Percentiles rank a stretch among this genome's conserved stretches.
phyloP scores from a whole-genome alignment of 1,140 invertebrate species.

The Zaprionus inermis region DNA sequence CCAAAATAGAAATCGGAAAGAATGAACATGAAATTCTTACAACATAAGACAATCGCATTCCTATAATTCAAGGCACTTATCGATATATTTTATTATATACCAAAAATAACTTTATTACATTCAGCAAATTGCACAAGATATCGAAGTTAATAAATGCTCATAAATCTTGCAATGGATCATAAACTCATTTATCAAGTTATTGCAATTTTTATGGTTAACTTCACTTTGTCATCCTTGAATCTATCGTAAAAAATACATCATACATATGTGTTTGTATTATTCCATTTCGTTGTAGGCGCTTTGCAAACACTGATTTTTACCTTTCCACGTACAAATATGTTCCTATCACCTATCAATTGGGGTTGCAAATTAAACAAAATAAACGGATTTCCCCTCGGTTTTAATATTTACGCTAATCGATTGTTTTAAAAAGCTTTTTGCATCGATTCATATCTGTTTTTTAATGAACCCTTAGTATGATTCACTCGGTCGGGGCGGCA shows the following conservation, averaged over 20 bases:
- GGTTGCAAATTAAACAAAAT: background rate
- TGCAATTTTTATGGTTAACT: background rate
- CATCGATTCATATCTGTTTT: background rate
- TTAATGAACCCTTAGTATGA: conserved; percentile 2
- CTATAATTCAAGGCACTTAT: background rate
- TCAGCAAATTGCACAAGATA: background rate
- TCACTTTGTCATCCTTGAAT: background rate
- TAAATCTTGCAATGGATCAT: background rate
- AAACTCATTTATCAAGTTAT: background rate
- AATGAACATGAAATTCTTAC: background rate
- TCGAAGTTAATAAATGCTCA: background rate
- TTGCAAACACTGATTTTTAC: background rate
- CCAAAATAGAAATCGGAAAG: background rate
- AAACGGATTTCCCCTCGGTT: conserved; percentile 2
- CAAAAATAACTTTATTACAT: background rate
- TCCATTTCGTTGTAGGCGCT: background rate
- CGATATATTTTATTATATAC: background rate
- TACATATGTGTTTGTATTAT: background rate
- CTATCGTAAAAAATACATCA: background rate
- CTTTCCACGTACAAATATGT: background rate
- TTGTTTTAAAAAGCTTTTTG: background rate
- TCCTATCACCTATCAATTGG: background rate
- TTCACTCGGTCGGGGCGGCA: background rate
- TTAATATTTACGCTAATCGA: conserved; percentile 2
- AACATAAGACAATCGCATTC: background rate